phyloP scores from a whole-genome alignment of 1,140 invertebrate genomes.

The Drosophila ercepeae region DNA sequence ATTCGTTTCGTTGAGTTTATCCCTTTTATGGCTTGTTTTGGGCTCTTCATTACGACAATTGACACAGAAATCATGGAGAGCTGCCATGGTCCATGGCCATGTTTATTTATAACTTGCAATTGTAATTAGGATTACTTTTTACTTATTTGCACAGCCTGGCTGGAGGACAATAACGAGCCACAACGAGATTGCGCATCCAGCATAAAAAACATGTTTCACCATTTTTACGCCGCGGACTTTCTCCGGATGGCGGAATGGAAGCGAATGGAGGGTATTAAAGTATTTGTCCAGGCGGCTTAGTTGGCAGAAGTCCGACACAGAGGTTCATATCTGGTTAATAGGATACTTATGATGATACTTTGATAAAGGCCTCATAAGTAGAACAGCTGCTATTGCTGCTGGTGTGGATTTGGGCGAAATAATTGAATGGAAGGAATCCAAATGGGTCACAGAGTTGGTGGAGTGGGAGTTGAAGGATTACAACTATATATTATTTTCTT shows the following conservation, averaged over 20 bases:
- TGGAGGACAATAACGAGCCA: constrained; percentile 15
- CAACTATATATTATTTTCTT: background rate
- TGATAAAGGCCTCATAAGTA: constrained; percentile 20
- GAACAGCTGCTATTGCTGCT: constrained; percentile 34
- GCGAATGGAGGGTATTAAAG: constrained; percentile 58
- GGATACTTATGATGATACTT: constrained; percentile 43
- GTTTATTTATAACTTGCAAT: constrained; percentile 80
- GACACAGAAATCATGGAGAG: constrained; percentile 38
- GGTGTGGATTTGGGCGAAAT: constrained; percentile 17
- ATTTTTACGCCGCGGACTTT: constrained; percentile 60
- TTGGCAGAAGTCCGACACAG: constrained; percentile 15
- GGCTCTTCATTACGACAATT: constrained; percentile 72
- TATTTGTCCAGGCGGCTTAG: constrained; percentile 72
- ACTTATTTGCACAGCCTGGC: constrained; percentile 67
- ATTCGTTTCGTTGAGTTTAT: constrained; percentile 69
- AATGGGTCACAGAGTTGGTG: background rate
- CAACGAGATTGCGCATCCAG: constrained; percentile 33
- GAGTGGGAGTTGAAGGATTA: background rate
- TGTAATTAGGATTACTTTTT: constrained; percentile 82
- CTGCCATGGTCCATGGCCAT: constrained; percentile 50
- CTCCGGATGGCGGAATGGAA: constrained; percentile 1
- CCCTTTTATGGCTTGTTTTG: constrained; percentile 80
- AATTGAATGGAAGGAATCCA: background rate
- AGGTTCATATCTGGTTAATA: constrained; percentile 50
- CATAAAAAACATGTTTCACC: constrained; percentile 72